These are phyloP conservation scores for Trichonephila clavata DNA, from an alignment of 1,140 invertebrate genomes.

Conservation along the genomic window DNA sequence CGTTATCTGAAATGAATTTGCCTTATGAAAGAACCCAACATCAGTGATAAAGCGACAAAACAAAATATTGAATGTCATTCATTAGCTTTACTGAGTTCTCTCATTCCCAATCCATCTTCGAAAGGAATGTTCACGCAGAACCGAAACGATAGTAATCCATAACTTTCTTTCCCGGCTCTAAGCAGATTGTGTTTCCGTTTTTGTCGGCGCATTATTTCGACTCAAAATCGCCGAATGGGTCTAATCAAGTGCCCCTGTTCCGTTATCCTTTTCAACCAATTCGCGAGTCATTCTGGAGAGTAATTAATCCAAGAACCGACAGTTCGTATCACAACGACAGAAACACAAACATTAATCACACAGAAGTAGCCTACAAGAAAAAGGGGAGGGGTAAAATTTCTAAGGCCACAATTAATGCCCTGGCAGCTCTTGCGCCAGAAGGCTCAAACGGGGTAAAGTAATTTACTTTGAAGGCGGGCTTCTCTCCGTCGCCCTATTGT, in stretches of 20 bases:
- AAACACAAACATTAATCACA: conserved; percentile 65
- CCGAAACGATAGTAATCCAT: not conserved
- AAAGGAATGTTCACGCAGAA: not conserved
- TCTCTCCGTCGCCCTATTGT: conserved; percentile 29
- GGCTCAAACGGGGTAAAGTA: conserved; percentile 52
- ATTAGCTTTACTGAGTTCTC: not conserved
- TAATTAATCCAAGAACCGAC: conserved; percentile 55
- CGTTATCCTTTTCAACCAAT: not conserved
- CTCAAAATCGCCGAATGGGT: not conserved
- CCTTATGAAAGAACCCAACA: too few species aligned
- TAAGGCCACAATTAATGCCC: conserved; percentile 58
- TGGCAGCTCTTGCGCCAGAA: conserved; percentile 11
- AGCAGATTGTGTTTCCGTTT: not conserved
- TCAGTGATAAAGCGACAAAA: too few species aligned
- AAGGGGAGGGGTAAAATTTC: conserved; percentile 43
- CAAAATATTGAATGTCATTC: not conserved
- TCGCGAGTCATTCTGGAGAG: not conserved
- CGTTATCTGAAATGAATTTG: too few species aligned
- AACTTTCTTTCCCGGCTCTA: not conserved
- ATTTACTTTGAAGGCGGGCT: conserved; percentile 60
- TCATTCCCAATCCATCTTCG: not conserved
- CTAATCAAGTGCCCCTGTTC: not conserved
- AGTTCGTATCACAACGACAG: conserved; percentile 36
- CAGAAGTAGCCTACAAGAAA: not conserved
- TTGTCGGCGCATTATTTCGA: not conserved